A percentile compares a stretch with the other conserved stretches of the same genome.
These are phyloP conservation scores for Lepeophtheirus nordmannii DNA, from an alignment of 2,888 invertebrate species.

Conservation along the genomic window DNA sequence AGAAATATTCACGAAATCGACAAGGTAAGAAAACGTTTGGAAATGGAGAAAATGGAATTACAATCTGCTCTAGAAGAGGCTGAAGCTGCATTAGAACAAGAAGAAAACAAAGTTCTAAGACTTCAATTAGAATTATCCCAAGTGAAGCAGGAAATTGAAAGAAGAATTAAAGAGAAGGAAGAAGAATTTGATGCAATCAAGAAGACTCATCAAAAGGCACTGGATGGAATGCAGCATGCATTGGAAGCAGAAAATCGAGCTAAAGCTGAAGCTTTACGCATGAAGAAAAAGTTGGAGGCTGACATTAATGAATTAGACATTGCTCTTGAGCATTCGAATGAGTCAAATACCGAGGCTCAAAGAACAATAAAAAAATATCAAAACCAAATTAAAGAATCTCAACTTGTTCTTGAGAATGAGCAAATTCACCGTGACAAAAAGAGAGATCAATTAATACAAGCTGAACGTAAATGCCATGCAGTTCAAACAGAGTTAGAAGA, in stretches of 20 bases:
- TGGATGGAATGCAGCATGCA: constrained; percentile 99
- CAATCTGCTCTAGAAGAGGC: constrained; percentile 98
- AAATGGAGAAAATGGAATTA: constrained; percentile 98
- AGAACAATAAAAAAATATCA: constrained; percentile 96
- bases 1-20: constrained; percentile 98
- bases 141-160: constrained; percentile 97
- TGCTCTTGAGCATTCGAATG: constrained; percentile 96
- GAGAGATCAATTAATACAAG: constrained; percentile 90
- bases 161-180: constrained; percentile 98
- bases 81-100: constrained; percentile 95
- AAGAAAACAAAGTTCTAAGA: constrained; percentile 70
- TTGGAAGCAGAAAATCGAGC: constrained; percentile 98
- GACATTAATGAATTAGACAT: constrained; percentile 99
- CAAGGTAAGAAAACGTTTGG: constrained; percentile 92
- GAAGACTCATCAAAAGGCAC: constrained; percentile 97
- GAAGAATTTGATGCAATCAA: constrained; percentile 95
- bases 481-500: constrained; percentile 97
- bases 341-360: constrained; percentile 90
- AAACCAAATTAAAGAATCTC: constrained; percentile 88
- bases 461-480: constrained; percentile 91
- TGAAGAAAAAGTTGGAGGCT: constrained; percentile 99
- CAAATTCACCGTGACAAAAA: constrained; percentile 94
- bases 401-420: constrained; percentile 91
- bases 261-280: constrained; percentile 96
- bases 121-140: constrained; percentile 93